These are phyloP conservation scores for Nicator chloris DNA, from an alignment of 2,113 vertebrate genomes.

Conservation along the genomic window DNA sequence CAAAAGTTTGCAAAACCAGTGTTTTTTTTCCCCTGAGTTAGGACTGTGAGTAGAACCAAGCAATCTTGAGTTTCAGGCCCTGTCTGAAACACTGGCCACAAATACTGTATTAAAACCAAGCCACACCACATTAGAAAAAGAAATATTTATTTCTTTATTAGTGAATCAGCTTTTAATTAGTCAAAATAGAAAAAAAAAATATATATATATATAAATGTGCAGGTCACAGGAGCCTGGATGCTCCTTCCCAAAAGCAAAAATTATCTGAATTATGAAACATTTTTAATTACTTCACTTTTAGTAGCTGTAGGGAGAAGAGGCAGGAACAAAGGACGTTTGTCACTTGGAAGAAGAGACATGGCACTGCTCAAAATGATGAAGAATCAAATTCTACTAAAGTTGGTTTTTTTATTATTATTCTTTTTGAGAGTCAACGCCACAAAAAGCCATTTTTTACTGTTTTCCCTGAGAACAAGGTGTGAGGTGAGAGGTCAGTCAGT, in stretches of 20 bases:
- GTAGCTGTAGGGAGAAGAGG: no score
- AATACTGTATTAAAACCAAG: background rate
- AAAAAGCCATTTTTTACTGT: accelerated
- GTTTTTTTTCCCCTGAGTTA: background rate
- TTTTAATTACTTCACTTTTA: background rate
- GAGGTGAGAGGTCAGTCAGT: background rate
- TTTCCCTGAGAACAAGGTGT: background rate
- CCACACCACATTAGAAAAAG: background rate
- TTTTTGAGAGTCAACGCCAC: background rate
- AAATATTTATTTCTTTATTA: background rate
- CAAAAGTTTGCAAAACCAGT: background rate
- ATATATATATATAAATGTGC: background rate
- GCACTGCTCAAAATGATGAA: background rate
- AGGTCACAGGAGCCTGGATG: background rate
- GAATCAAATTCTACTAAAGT: no score
- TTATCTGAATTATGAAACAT: background rate
- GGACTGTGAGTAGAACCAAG: background rate
- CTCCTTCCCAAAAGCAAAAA: background rate
- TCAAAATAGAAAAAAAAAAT: background rate
- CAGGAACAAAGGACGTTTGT: background rate
- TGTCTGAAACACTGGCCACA: background rate
- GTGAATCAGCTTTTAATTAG: background rate
- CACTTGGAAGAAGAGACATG: background rate
- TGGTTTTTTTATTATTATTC: no score
- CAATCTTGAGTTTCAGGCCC: background rate